phyloP scores from a whole-genome alignment of 2,113 vertebrate genomes.

The Mohoua ochrocephala region DNA sequence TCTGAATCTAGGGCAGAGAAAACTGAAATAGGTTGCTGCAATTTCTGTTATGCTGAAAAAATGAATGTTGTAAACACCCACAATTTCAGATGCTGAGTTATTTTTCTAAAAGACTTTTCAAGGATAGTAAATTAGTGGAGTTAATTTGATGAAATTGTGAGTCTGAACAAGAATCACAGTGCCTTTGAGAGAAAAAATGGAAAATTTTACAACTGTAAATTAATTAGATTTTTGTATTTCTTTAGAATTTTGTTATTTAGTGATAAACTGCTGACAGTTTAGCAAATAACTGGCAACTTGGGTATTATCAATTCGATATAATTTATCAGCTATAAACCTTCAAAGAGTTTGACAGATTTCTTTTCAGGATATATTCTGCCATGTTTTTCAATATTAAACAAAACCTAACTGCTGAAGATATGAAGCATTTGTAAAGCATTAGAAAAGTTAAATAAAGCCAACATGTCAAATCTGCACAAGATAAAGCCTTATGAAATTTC shows the following conservation, averaged over 20 bases:
- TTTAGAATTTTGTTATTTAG: background rate
- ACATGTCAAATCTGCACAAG: background rate
- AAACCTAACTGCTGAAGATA: background rate
- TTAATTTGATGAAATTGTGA: background rate
- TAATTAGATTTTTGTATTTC: background rate
- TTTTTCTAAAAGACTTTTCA: background rate
- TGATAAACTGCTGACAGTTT: background rate
- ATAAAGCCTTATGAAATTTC: background rate
- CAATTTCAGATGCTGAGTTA: slow-evolving; percentile 15
- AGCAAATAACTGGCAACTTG: background rate
- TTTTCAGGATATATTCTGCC: background rate
- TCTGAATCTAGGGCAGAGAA: slow-evolving; percentile 28
- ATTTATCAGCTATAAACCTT: background rate
- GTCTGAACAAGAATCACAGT: background rate
- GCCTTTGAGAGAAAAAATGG: background rate
- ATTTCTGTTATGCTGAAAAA: slow-evolving; percentile 7
- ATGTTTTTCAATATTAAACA: background rate
- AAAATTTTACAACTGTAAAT: background rate
- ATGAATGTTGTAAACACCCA: background rate
- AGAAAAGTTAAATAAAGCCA: background rate
- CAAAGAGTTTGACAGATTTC: background rate
- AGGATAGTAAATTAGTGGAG: background rate
- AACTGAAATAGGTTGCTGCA: background rate
- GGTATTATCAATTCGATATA: background rate
- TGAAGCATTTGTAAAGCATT: background rate